Evolutionary conservation across 2,113 vertebrate species (phyloP).

Genomic region (Microtus richardsoni): DNA sequence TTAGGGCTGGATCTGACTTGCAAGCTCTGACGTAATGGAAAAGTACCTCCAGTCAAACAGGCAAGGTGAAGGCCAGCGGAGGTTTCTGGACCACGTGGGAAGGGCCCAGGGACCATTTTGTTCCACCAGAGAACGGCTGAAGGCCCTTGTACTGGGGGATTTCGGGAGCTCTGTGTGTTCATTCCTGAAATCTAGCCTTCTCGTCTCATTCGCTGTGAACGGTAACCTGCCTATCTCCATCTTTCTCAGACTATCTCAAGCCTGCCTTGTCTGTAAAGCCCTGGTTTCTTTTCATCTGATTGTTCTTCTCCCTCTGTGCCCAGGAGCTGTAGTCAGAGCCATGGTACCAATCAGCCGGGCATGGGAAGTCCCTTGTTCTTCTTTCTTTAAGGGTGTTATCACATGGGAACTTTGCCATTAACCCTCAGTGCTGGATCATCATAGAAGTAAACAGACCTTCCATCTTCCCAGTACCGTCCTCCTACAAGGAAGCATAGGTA

Average conservation of each 20-base stretch:
- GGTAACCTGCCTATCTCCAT: not conserved
- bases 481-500: accelerated
- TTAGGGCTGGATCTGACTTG: not conserved
- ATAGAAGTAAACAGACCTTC: no score
- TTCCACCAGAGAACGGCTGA: no score
- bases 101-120: no score
- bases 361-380: accelerated
- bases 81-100: accelerated
- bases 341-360: accelerated
- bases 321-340: not conserved
- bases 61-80: not conserved
- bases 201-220: accelerated
- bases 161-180: not conserved
- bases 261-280: not conserved
- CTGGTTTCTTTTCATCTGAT: accelerated
- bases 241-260: not conserved
- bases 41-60: not conserved
- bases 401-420: not conserved
- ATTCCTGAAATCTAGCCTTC: not conserved
- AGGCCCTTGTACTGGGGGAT: accelerated
- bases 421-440: not conserved
- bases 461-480: accelerated
- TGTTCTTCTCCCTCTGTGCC: accelerated
- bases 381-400: not conserved
- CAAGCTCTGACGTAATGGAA: not conserved